Base-by-base conservation (phyloP, 1,140 invertebrate genomes). In the Steinernema feltiae region DNA sequence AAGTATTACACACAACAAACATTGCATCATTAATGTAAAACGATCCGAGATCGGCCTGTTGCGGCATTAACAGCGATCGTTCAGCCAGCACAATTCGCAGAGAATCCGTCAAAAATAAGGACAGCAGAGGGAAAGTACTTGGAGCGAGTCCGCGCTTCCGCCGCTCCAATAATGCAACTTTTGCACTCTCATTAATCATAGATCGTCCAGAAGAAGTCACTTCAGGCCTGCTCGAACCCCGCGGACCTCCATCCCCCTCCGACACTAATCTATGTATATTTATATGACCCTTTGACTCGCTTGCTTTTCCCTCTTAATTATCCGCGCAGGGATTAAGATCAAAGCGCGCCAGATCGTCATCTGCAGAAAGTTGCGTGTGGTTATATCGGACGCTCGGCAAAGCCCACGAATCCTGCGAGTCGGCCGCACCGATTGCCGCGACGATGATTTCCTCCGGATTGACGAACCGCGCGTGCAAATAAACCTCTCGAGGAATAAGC, bases 131-230 rank as follows among this genome's bases (percentile, higher is more conserved):
- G 35, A 41, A 41, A 41, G 18, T 41, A 41, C 35, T 41, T 18
- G 35, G 18, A 21, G 24, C 2, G 53, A 7, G 12, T 7, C 24
- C 12, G 53, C 12, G 12, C 24, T 63, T 63, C 53, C 24, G 53
- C 7, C 15, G 3, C 53, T 12, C 53, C 15, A 63, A 63, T 63
- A 63, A 63, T 7, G 53, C 53, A 63, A 63, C 53, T 63, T 63
- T 63, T 27, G 53, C 53, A 27, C 53, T 63, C 53, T 63, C 53
- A 63, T 63, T 63, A 63, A 63, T 63, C 53, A 63, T 63, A 63
- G 53, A 63, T 63, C 53, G 53, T 63, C 24, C 53, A 3, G 53
- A 63, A 7, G 7, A 21, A 63, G 53, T 63, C 53, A 63, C 53
- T 63, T 12, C 53, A 21, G 12, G 7, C 15, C 24, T 63, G 7